These are phyloP conservation scores for Kradibia gibbosae DNA, from an alignment of 1,140 invertebrate genomes.

Conservation along the genomic window DNA sequence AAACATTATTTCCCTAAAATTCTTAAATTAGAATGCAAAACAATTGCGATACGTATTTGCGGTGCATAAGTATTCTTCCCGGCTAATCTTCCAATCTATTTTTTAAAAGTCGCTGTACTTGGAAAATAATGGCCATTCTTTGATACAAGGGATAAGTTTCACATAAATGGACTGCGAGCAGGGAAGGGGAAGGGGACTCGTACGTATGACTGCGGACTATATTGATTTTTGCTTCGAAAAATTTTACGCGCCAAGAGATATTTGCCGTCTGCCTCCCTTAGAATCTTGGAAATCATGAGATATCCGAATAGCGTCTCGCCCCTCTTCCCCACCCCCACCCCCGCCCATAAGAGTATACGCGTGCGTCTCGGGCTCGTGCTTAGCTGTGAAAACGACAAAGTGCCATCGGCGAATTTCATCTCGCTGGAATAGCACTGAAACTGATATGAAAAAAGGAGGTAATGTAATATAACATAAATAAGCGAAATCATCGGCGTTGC, in stretches of 20 bases:
- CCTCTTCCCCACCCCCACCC: not conserved
- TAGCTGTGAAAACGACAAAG: conserved; percentile 36
- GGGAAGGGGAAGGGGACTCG: conserved; percentile 1
- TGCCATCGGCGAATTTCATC: conserved; percentile 24
- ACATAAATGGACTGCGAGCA: conserved; percentile 36
- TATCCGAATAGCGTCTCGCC: not conserved
- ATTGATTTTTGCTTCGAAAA: conserved; percentile 44
- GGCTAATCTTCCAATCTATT: not conserved
- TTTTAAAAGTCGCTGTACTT: not conserved
- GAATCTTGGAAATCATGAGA: conserved; percentile 33
- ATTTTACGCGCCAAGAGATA: conserved; percentile 28
- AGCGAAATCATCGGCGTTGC: not conserved
- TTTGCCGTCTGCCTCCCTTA: not conserved
- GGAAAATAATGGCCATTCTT: not conserved
- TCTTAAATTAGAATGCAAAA: no score
- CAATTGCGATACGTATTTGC: no score
- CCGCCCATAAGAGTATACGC: not conserved
- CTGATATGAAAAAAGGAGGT: not conserved
- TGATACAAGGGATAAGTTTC: conserved; percentile 6
- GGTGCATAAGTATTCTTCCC: not conserved
- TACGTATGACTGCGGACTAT: conserved; percentile 5
- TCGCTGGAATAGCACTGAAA: not conserved
- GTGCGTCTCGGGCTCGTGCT: not conserved
- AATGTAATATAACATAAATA: not conserved
- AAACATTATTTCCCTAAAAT: no score